Percentiles rank a stretch among this genome's conserved stretches.
These are phyloP conservation scores for Subacronicta megacephala DNA, from an alignment of 2,888 invertebrate genomes.

Conservation along the genomic window DNA sequence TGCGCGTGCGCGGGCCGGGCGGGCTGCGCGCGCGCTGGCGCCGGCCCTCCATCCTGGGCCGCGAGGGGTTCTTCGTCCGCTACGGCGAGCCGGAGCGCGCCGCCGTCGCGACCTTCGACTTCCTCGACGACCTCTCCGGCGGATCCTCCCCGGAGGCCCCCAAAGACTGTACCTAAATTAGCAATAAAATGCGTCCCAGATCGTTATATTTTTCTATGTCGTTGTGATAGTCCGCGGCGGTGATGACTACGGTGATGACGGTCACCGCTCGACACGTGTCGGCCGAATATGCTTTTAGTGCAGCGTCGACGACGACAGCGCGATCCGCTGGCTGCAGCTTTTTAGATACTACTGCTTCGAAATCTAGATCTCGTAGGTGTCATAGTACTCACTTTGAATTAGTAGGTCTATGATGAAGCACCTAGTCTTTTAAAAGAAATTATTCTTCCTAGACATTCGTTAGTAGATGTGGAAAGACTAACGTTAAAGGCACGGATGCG, in stretches of 20 bases:
- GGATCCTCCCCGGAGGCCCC: conserved; percentile 81
- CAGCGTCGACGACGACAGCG: conserved; percentile 68
- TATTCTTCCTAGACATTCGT: conserved; percentile 71
- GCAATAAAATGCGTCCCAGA: conserved; percentile 78
- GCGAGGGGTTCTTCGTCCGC: conserved; percentile 93
- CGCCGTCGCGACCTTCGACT: conserved; percentile 94
- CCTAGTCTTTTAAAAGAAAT: conserved; percentile 66
- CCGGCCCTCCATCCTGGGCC: conserved; percentile 93
- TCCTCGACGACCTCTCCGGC: conserved; percentile 92
- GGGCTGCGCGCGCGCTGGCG: conserved; percentile 86
- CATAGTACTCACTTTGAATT: conserved; percentile 72
- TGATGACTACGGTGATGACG: conserved; percentile 42
- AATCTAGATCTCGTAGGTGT: conserved; percentile 73
- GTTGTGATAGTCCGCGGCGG: conserved; percentile 71
- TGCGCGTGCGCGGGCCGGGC: conserved; percentile 87
- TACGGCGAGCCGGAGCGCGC: conserved; percentile 94
- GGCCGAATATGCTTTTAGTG: conserved; percentile 48
- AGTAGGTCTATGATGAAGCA: conserved; percentile 71
- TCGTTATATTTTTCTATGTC: conserved; percentile 80
- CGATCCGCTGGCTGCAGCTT: conserved; percentile 83
- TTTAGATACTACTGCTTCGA: conserved; percentile 69
- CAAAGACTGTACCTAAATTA: conserved; percentile 84
- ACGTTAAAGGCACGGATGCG: conserved; percentile 60
- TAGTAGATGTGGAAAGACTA: conserved; percentile 63
- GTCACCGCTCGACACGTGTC: conserved; percentile 48